These are phyloP conservation scores for Eubasilissa splendida DNA, from an alignment of 2,888 invertebrate genomes.

Conservation along the genomic window DNA sequence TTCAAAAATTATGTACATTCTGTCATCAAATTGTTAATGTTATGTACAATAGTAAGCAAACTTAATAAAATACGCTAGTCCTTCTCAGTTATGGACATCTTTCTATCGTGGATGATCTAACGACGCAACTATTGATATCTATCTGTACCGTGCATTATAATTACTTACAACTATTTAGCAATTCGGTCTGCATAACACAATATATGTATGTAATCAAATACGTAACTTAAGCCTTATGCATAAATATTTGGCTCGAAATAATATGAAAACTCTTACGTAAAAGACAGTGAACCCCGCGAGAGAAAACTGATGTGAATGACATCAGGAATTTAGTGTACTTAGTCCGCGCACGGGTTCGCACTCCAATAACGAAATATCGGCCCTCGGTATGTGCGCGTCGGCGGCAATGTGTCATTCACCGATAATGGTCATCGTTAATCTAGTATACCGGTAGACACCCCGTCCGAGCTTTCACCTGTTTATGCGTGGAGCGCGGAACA, in stretches of 20 bases:
- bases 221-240: neutral
- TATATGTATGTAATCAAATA: no score
- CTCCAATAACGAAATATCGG: neutral
- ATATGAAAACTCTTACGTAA: conserved; percentile 22
- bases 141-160: no score
- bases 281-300: conserved; percentile 26
- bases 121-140: no score
- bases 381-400: conserved; percentile 5
- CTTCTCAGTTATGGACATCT: no score
- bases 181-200: no score
- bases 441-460: conserved; percentile 6
- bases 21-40: no score
- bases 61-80: no score
- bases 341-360: neutral
- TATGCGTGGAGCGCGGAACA: conserved; percentile 7
- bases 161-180: no score
- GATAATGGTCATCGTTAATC: conserved; percentile 15
- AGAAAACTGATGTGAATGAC: conserved; percentile 32
- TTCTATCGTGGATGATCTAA: no score
- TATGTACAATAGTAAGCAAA: no score
- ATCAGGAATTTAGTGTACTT: neutral
- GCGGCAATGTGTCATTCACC: conserved; percentile 19
- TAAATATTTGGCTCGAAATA: neutral
- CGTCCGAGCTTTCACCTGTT: conserved; percentile 43
- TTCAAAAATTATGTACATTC: no score